Conservation (phyloP, 1,140 invertebrate genomes). For the Babylonia areolata region DNA sequence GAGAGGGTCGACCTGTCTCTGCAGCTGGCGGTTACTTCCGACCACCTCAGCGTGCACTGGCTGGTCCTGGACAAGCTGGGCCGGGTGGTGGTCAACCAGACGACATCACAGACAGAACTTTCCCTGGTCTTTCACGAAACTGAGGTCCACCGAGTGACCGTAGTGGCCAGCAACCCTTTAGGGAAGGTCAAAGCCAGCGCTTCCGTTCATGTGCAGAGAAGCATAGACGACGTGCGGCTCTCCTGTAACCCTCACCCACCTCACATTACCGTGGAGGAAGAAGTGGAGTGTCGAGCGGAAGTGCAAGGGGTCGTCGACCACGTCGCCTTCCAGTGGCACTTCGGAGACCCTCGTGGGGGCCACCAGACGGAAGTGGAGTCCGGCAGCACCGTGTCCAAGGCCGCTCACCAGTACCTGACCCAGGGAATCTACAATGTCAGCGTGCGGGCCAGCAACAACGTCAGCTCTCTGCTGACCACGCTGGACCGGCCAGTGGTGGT, state of each 20-base stretch:
- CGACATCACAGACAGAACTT: background rate
- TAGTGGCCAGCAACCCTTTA: background rate
- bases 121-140: background rate
- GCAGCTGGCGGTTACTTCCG: background rate
- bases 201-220: constrained; percentile 1
- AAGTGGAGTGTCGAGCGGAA: constrained; percentile 2
- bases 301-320: background rate
- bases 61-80: background rate
- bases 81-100: background rate
- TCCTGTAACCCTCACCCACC: background rate
- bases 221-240: background rate
- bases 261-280: background rate
- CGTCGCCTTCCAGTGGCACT: constrained; percentile 21
- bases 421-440: constrained; percentile 29
- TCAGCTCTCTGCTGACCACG: background rate
- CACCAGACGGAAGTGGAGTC: constrained; percentile 17
- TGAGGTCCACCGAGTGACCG: background rate
- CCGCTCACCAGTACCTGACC: background rate
- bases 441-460: constrained; percentile 4
- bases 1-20: background rate
- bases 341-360: background rate
- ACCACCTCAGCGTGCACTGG: constrained; percentile 13
- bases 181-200: background rate
- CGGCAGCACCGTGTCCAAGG: background rate
- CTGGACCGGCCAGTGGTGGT: background rate